Evolutionary conservation across 2,888 invertebrate species (phyloP).

Genomic region (Oasisia sp.): DNA sequence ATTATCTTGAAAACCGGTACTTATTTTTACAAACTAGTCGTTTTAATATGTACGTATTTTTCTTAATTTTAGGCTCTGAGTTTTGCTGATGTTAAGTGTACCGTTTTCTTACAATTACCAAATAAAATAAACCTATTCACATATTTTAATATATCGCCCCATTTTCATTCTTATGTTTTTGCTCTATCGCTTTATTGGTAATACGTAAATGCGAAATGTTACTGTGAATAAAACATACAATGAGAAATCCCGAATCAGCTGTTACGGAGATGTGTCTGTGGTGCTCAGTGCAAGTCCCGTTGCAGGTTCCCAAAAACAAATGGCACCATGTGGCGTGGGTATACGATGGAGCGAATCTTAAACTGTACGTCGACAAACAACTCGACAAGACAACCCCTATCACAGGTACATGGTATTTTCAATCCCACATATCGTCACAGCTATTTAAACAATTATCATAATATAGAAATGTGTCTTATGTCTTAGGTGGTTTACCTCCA

Average conservation of each 20-base stretch:
- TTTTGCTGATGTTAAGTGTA: no score
- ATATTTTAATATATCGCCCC: no score
- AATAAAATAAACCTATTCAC: no score
- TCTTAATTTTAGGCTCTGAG: no score
- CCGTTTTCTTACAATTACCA: no score
- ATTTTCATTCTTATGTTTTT: no score
- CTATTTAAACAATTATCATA: not conserved
- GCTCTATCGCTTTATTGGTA: no score
- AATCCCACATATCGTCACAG: no score
- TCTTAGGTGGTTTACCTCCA: no score
- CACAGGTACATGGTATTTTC: not conserved
- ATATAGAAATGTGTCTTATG: not conserved
- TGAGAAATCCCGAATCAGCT: not conserved
- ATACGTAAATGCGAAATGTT: no score
- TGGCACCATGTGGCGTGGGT: constrained; percentile 3
- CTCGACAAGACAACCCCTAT: not conserved
- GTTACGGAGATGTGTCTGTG: not conserved
- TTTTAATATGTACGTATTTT: no score
- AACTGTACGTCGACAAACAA: not conserved
- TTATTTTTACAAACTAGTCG: not conserved
- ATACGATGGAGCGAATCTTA: not conserved
- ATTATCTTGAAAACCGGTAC: not conserved
- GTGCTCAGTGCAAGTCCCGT: not conserved
- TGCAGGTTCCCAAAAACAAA: not conserved
- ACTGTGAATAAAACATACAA: not conserved